A percentile compares a stretch with the other conserved stretches of the same genome.
phyloP scores from a whole-genome alignment of 2,113 vertebrate genomes.

The Polypterus senegalus region DNA sequence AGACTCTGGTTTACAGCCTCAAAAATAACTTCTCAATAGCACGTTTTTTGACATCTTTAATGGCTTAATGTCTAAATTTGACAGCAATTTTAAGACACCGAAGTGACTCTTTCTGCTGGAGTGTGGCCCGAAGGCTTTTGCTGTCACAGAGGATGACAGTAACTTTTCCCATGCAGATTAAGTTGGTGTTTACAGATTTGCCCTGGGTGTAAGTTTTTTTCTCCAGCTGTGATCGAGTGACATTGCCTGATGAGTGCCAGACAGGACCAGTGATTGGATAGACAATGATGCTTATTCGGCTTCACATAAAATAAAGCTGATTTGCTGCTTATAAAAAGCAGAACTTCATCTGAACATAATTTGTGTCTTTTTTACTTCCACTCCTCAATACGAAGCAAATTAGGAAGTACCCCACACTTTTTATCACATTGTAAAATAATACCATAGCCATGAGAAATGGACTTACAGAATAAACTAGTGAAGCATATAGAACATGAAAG shows the following conservation, averaged over 20 bases:
- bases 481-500: no score
- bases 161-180: conserved; percentile 86
- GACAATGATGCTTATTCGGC: conserved; percentile 44
- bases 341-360: no score
- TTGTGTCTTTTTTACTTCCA: no score
- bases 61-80: conserved; percentile 61
- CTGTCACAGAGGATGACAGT: conserved; percentile 73
- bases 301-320: conserved; percentile 34
- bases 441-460: no score
- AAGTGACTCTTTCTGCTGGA: conserved; percentile 56
- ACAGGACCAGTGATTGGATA: conserved; percentile 52
- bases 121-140: conserved; percentile 65
- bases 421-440: no score
- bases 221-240: conserved; percentile 70
- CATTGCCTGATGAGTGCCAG: conserved; percentile 62
- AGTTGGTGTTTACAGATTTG: conserved; percentile 89
- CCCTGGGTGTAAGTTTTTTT: conserved; percentile 64
- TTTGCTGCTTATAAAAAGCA: neutral
- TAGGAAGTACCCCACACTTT: no score
- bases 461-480: no score
- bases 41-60: conserved; percentile 69
- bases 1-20: conserved; percentile 28
- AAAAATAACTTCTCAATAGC: conserved; percentile 51
- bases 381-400: no score
- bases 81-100: conserved; percentile 57